Evolutionary conservation across 2,888 invertebrate genomes (phyloP).

Genomic region (Myopa testacea): DNA sequence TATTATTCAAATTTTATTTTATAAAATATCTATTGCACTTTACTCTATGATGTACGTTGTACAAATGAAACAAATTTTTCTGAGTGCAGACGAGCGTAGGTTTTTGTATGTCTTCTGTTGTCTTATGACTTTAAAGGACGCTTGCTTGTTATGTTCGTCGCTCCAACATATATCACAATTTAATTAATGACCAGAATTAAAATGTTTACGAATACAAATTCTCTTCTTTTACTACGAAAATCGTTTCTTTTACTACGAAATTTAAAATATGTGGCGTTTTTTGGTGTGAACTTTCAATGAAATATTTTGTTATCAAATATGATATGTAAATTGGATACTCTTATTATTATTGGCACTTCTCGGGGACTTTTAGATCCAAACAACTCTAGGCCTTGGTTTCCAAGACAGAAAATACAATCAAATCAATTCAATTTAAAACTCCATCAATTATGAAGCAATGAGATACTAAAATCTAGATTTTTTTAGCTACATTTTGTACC

Average conservation of each 20-base stretch:
- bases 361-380: too few relatives aligned
- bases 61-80: neutral
- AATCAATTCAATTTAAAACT: too few relatives aligned
- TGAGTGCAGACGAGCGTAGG: neutral
- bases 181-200: constrained; percentile 16
- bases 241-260: constrained; percentile 8
- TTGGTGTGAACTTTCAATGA: neutral
- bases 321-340: too few relatives aligned
- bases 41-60: too few relatives aligned
- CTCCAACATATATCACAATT: constrained; percentile 20
- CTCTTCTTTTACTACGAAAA: constrained; percentile 1
- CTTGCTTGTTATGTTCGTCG: constrained; percentile 22
- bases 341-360: too few relatives aligned
- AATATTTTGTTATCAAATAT: neutral
- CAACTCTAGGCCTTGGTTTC: too few relatives aligned
- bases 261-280: neutral
- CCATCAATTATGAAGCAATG: too few relatives aligned
- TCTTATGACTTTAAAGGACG: constrained; percentile 24
- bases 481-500: too few relatives aligned
- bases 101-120: constrained; percentile 13
- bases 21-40: too few relatives aligned
- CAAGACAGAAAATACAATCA: too few relatives aligned
- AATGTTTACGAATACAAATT: constrained; percentile 6
- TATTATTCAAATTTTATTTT: too few relatives aligned
- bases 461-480: too few relatives aligned